Evolutionary conservation across 2,888 invertebrate genomes (phyloP), one percentile per base, ranked within the genome.

Genomic region (Melanostoma scalare): DNA sequence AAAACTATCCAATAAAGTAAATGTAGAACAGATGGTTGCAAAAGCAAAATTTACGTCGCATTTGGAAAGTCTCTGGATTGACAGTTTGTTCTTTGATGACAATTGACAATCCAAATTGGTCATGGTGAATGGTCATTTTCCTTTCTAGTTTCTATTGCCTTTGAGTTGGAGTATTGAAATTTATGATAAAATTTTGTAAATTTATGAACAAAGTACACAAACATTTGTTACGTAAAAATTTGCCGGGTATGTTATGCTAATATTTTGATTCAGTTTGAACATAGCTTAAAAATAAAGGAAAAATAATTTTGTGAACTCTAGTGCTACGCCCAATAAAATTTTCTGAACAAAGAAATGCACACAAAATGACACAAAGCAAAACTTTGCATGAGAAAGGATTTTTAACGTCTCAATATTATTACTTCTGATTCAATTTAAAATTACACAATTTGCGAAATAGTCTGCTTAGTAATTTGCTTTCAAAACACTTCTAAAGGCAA

Each of bases 31-130:
- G 74, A 78, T 74, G 74, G 60, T 20, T 48, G 55, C 74, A 36
- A 63, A 63, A 69, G 5, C 40, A 6, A 6, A 10, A 31, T 52
- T 20, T 20, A 20, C 20, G 31, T 10, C 58, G 40, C 44, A 20
- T 44, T 38, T 33, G 38, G 48, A 68, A 74, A 74, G 72, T 55
- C 6, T 53, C 31, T 35, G 20, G 20, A 53, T n/a, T 84, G 74
- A 78, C 78, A 78, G 60, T 60, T n/a, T n/a, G n/a, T n/a, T 78
- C 68, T 77, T 72, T 72, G 38, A 42, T 53, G 33, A 35, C 35
- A 65, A 20, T 20, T 20, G 20, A 20, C 20, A 20, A 20, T 20
- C 20, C 50, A 38, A 52, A 36, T 38, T 60, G n/a, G 33, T 53
- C 6, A 67, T 72, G 55, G 77, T 82, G 73, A 77, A 67, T 67